Evolutionary conservation across 2,888 invertebrate genomes (phyloP), one percentile per base, ranked within the genome.

Genomic region (Clitarchus hookeri): DNA sequence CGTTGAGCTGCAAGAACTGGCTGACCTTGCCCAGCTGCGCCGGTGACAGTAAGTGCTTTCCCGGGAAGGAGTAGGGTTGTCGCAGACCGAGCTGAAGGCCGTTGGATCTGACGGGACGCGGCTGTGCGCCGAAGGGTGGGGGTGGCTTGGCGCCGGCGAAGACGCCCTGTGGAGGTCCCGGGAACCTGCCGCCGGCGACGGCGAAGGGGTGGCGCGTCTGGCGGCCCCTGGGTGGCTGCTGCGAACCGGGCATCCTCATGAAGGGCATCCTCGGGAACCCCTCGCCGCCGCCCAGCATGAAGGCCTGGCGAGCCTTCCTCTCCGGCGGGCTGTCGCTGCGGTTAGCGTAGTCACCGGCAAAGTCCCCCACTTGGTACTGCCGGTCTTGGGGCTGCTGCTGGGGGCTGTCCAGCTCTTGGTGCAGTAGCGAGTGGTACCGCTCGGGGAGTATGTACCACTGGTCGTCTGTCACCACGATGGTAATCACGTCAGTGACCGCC

Each of bases 261-360:
- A 65, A 65, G 65, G 65, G 65, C 65, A 65, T 65, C 65, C 65
- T 65, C 65, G 65, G 65, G 65, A 65, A 65, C 23, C 23, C 23
- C 65, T 65, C 65, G 48, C 48, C 48, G 6, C 48, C 48, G 48
- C 48, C 48, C 23, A n/a, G 65, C 65, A 65, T 65, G 65, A 65
- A 11, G 82, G 82, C 82, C 44, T 82, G 82, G 44, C 82, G 82
- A 9, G 23, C 44, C 82, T 27, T 82, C 82, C 82, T 82, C 27
- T 82, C 82, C 0, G 78, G n/a, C 0, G 11, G n/a, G 78, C 25
- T 11, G 23, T 78, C 78, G 78, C 27, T 82, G 44, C 16, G 27
- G 82, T 82, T 82, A 12, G 27, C 36, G 82, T 8, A 8, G 65
- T n/a, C 65, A 9, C 13, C 23, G 36, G 27, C 36, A 25, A 8